phyloP scores from a whole-genome alignment of 1,140 invertebrate species.

The Ceratina japonica region DNA sequence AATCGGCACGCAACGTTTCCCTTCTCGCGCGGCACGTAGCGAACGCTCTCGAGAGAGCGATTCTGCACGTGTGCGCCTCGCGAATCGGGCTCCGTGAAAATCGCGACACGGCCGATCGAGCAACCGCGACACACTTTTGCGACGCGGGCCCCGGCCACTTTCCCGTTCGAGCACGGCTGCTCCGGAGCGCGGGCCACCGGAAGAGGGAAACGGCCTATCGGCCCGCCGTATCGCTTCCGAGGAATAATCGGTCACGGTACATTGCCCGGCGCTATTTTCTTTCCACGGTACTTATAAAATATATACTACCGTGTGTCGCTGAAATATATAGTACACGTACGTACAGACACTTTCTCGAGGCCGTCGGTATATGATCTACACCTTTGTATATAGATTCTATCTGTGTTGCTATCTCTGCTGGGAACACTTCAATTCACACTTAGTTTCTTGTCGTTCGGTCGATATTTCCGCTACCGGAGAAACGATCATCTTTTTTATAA shows the following conservation, averaged over 20 bases:
- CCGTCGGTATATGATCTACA: no score
- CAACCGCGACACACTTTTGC: constrained; percentile 42
- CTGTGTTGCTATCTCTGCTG: no score
- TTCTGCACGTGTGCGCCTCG: no score
- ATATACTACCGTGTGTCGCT: no score
- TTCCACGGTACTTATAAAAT: not conserved
- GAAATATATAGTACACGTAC: no score
- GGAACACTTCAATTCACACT: no score
- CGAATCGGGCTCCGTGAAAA: constrained; percentile 20
- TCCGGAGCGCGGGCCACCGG: constrained; percentile 12
- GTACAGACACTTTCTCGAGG: no score
- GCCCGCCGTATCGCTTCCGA: constrained; percentile 30
- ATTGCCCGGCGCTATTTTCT: not conserved
- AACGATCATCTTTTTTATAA: no score
- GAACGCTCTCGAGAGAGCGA: not conserved
- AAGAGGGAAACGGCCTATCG: constrained; percentile 16
- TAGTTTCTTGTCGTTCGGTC: no score
- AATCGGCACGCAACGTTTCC: constrained; percentile 73
- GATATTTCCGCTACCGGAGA: no score
- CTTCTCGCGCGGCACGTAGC: not conserved
- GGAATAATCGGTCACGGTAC: constrained; percentile 3
- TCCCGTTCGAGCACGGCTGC: constrained; percentile 20
- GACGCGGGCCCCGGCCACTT: constrained; percentile 31
- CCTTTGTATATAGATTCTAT: no score
- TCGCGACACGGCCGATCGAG: constrained; percentile 29